A percentile compares a stretch with the other conserved stretches of the same genome.
Conservation (phyloP, 2,888 invertebrate genomes). For the Cataglyphis albicans region DNA sequence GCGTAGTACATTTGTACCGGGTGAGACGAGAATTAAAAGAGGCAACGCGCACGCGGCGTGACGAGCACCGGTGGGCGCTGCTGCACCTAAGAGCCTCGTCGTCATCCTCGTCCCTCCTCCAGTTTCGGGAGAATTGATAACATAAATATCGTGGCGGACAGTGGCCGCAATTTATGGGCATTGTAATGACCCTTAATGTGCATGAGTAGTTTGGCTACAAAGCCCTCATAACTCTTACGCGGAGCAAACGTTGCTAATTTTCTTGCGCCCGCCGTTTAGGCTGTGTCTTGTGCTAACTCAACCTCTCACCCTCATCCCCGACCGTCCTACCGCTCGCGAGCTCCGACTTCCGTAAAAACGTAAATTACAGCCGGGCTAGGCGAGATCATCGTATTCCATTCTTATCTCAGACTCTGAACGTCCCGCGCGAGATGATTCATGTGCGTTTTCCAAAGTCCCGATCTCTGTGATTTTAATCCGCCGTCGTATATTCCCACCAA, state of each 20-base stretch:
- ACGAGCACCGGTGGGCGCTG: constrained; percentile 11
- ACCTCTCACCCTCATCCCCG: constrained; percentile 37
- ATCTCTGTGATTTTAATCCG: constrained; percentile 49
- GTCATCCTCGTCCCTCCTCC: constrained; percentile 54
- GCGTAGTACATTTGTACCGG: constrained; percentile 4
- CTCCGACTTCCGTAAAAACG: constrained; percentile 69
- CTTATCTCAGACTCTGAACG: constrained; percentile 64
- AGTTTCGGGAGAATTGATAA: constrained; percentile 81
- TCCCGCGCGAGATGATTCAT: constrained; percentile 60
- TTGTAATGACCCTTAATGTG: constrained; percentile 86
- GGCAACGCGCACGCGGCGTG: constrained; percentile 27
- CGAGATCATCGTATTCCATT: constrained; percentile 71
- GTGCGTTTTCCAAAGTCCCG: constrained; percentile 40
- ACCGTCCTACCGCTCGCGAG: constrained; percentile 42
- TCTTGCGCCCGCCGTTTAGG: constrained; percentile 73
- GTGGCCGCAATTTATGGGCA: constrained; percentile 83
- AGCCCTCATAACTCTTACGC: constrained; percentile 82
- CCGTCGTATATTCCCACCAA: constrained; percentile 29
- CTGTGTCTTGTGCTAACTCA: constrained; percentile 59
- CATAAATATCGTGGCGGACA: constrained; percentile 84
- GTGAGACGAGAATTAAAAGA: constrained; percentile 41
- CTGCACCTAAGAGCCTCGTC: constrained; percentile 48
- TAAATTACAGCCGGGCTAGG: constrained; percentile 69
- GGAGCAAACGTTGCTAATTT: constrained; percentile 80
- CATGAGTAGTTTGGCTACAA: constrained; percentile 83